phyloP scores from a whole-genome alignment of 2,888 invertebrate species.

The Papilio gigon region DNA sequence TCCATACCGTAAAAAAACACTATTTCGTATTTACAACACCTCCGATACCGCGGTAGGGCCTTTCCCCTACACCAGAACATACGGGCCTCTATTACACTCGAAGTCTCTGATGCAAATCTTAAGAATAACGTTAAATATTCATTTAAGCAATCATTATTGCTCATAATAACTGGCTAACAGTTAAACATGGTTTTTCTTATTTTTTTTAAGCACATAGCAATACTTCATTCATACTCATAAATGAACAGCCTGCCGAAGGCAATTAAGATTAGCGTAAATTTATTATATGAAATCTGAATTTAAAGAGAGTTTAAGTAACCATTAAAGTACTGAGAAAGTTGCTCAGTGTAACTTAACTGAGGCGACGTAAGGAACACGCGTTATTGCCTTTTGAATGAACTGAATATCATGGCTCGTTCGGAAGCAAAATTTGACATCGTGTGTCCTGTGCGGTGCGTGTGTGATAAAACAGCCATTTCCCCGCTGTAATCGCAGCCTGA shows the following conservation, averaged over 20 bases:
- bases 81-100: constrained; percentile 46
- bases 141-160: not conserved
- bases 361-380: no score
- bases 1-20: constrained; percentile 62
- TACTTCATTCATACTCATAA: no score
- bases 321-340: no score
- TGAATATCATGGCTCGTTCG: no score
- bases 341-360: no score
- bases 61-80: constrained; percentile 47
- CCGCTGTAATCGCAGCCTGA: constrained; percentile 67
- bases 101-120: not conserved
- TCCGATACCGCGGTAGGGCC: constrained; percentile 55
- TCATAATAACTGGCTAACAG: not conserved
- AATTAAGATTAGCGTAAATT: no score
- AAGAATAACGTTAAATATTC: not conserved
- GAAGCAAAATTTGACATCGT: constrained; percentile 45
- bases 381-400: no score
- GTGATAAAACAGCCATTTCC: constrained; percentile 76
- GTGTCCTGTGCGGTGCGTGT: constrained; percentile 48
- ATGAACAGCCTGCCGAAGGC: no score
- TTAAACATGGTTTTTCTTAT: no score
- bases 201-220: no score
- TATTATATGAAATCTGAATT: no score
- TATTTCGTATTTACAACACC: constrained; percentile 70
- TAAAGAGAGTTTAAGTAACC: no score